Base-by-base conservation (phyloP, 2,113 vertebrate genomes). In the Ptilonorhynchus violaceus region DNA sequence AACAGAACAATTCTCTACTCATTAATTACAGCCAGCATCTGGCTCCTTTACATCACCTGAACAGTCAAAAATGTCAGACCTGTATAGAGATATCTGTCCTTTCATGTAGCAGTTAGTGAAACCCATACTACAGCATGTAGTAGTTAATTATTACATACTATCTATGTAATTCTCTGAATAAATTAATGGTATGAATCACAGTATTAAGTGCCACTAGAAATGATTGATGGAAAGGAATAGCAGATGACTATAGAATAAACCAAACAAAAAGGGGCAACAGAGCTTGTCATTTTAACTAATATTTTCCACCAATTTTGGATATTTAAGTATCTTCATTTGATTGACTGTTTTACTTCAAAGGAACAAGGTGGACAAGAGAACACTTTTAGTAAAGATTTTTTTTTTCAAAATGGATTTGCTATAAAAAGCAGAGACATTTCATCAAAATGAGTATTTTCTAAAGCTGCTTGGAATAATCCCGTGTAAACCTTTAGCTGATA, bases 11-110 rank as follows among this genome's bases (percentile, higher is more conserved):
- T 77, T 73, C 39, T 92, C 83, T 52, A 3, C 64, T 92, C 73
- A 94, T 84, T 90, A 90, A 92, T 92, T 92, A 67, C 90, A 84
- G 88, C 6, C 72, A 85, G 79, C 85, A 90, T 90, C 93, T 92
- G 90, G 68, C 75, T 92, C 82, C 78, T 96, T 91, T 92, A 21
- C 66, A 49, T 74, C 85, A 94, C 95, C 56, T 94, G 95, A 84
- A 79, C 72, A 74, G 83, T 67, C 80, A 84, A 89, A 89, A 25
- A 41, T 52, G 64, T 70, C 88, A 93, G 78, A 80, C 77, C 55
- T 60, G 52, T 6, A 6, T 50, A 31, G 73, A 81, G 83, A 67
- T 90, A 88, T 13, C 78, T 31, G 11, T 80, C 60, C 59, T 83
- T 93, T 88, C 59, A 76, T 47, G 27, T 22, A 83, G 75, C 67